Conservation (phyloP, 2,888 invertebrate genomes). For the Volucella inflata region DNA sequence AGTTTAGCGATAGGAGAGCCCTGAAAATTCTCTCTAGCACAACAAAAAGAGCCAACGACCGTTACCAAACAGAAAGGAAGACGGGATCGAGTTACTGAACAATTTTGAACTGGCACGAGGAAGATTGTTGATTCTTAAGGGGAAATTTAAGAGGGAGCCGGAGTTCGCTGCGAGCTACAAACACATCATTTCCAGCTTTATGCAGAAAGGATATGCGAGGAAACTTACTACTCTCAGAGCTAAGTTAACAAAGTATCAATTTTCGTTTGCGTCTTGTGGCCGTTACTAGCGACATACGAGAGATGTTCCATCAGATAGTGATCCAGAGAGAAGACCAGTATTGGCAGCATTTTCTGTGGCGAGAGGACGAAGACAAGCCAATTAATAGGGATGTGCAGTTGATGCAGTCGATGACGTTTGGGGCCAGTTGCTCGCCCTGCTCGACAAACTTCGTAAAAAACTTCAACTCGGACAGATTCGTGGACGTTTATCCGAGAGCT, state of each 20-base stretch:
- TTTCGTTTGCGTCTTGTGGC: too few species aligned
- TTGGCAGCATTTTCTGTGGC: slow-evolving; percentile 77
- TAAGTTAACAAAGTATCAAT: too few species aligned
- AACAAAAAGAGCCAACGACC: too few species aligned
- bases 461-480: slow-evolving; percentile 19
- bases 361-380: slow-evolving; percentile 8
- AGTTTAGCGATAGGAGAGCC: too few species aligned
- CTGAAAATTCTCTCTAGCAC: too few species aligned
- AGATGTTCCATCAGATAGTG: background rate
- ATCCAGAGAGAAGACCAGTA: background rate
- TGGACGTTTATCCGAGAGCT: slow-evolving; percentile 11
- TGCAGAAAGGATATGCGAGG: too few species aligned
- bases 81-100: slow-evolving; percentile 16
- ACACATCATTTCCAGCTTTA: too few species aligned
- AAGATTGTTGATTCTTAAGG: slow-evolving; percentile 35
- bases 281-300: too few species aligned
- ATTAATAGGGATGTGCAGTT: background rate
- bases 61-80: too few species aligned
- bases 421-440: slow-evolving; percentile 63
- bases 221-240: too few species aligned
- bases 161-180: background rate
- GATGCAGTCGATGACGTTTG: slow-evolving; percentile 62
- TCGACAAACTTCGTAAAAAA: background rate
- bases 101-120: slow-evolving; percentile 35
- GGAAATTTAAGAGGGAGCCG: slow-evolving; percentile 4